phyloP scores from a whole-genome alignment of 1,140 invertebrate genomes.

The Orchesella cincta region DNA sequence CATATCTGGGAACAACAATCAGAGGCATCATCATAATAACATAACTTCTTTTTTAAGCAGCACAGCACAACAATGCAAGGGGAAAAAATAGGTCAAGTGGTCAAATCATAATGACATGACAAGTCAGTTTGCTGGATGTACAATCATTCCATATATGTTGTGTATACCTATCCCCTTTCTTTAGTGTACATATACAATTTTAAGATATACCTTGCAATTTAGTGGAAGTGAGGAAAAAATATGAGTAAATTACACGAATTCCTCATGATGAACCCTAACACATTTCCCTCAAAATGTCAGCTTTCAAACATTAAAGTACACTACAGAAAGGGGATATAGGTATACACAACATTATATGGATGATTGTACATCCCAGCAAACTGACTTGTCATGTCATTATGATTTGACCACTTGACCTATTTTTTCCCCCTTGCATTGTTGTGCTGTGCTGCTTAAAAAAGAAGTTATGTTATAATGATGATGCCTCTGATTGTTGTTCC shows the following conservation, averaged over 20 bases:
- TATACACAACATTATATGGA: no score
- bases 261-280: neutral
- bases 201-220: neutral
- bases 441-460: neutral
- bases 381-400: neutral
- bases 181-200: neutral
- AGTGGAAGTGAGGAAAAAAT: neutral
- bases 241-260: neutral
- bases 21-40: neutral
- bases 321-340: neutral
- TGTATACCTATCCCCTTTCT: no score
- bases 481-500: conserved; percentile 18
- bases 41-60: neutral
- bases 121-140: no score
- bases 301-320: neutral
- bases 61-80: neutral
- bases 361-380: no score
- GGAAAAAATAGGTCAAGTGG: conserved; percentile 21
- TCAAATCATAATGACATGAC: neutral
- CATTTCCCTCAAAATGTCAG: neutral
- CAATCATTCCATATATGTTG: no score
- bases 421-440: conserved; percentile 5
- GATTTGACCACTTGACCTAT: conserved; percentile 16
- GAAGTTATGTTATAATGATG: neutral
- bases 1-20: conserved; percentile 4